phyloP scores from a whole-genome alignment of 1,140 invertebrate genomes.

The Asbolus verrucosus region DNA sequence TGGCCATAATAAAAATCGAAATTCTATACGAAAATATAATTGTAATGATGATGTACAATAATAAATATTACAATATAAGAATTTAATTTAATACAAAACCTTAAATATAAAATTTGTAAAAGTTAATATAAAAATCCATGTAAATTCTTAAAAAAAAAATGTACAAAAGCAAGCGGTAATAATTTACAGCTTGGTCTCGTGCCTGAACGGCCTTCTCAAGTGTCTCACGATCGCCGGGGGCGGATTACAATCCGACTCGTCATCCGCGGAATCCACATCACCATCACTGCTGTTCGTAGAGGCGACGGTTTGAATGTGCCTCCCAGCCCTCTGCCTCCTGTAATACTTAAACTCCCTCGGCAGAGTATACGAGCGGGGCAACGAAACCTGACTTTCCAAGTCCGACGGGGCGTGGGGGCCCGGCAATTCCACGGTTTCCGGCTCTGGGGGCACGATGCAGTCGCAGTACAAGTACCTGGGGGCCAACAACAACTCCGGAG shows the following conservation, averaged over 20 bases:
- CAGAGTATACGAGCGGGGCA: conserved; percentile 85
- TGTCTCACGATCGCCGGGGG: conserved; percentile 59
- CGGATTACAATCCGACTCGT: conserved; percentile 67
- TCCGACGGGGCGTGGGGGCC: conserved; percentile 70
- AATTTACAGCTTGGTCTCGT: conserved; percentile 64
- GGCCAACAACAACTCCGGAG: conserved; percentile 81
- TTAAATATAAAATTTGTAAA: conserved; percentile 39
- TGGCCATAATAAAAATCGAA: too few species aligned
- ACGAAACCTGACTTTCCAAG: conserved; percentile 81
- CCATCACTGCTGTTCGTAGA: conserved; percentile 90
- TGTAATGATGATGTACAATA: conserved; percentile 42
- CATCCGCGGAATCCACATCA: conserved; percentile 76
- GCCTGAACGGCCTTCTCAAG: conserved; percentile 60
- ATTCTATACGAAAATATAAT: conserved; percentile 24
- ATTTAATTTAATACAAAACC: conserved; percentile 45
- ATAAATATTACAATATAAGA: conserved; percentile 45
- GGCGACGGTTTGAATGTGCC: conserved; percentile 72
- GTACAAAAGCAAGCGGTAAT: conserved; percentile 12
- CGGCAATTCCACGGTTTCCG: conserved; percentile 54
- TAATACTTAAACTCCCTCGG: conserved; percentile 88
- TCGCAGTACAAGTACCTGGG: conserved; percentile 74
- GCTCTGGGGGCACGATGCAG: conserved; percentile 57
- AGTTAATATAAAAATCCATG: conserved; percentile 30
- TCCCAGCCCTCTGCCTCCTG: conserved; percentile 69
- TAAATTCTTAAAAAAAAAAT: conserved; percentile 32